These are phyloP conservation scores for Falco naumanni DNA, from an alignment of 2,797 vertebrate species.

Conservation along the genomic window DNA sequence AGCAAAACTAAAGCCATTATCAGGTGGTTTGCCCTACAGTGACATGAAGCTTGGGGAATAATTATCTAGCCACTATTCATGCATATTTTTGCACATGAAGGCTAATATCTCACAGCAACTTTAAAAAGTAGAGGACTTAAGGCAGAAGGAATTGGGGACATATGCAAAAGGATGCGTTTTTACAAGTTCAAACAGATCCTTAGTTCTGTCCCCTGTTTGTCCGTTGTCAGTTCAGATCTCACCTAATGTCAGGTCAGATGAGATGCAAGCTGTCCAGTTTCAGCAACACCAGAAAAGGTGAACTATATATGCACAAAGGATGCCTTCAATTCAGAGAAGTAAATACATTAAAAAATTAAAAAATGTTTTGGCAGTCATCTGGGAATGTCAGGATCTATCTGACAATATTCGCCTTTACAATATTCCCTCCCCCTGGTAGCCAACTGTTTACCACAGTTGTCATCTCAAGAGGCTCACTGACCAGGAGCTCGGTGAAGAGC, in stretches of 20 bases:
- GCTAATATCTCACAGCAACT: background rate
- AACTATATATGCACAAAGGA: background rate
- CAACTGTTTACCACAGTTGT: background rate
- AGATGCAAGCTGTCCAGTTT: background rate
- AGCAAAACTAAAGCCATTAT: background rate
- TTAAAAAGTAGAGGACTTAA: background rate
- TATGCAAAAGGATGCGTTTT: background rate
- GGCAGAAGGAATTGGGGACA: background rate
- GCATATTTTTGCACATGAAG: background rate
- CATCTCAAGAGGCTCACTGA: background rate
- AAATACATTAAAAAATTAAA: background rate
- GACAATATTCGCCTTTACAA: background rate
- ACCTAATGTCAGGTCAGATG: background rate
- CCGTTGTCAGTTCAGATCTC: background rate
- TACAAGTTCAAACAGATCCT: background rate
- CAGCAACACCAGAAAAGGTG: background rate
- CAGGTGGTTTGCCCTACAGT: background rate
- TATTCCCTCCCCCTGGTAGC: background rate
- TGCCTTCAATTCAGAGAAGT: background rate
- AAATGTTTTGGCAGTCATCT: background rate
- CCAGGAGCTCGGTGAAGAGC: background rate
- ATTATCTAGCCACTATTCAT: background rate
- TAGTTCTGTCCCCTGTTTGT: background rate
- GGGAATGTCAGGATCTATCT: background rate
- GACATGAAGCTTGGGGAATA: background rate